phyloP scores from a whole-genome alignment of 37 sponge, comb jelly and placozoan species.

The Axinella damicornis region DNA sequence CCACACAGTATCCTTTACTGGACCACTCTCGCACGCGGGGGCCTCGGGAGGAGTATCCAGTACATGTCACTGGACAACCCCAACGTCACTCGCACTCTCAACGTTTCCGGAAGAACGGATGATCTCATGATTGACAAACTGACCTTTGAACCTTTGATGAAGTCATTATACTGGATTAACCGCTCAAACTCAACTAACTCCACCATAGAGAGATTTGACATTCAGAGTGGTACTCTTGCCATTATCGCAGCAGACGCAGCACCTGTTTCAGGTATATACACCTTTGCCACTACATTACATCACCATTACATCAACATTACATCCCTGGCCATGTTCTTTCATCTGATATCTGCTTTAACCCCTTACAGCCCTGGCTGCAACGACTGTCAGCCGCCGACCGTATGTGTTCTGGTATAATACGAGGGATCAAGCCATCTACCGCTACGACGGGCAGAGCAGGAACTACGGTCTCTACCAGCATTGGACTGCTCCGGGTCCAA shows the following conservation, averaged over 20 bases:
- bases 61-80: neutral
- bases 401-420: conserved; percentile 39
- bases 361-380: conserved; percentile 4
- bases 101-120: neutral
- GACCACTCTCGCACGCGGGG: neutral
- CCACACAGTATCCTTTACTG: neutral
- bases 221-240: neutral
- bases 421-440: conserved; percentile 3
- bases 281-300: too few species aligned
- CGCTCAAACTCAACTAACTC: neutral
- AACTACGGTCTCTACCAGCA: neutral
- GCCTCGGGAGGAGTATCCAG: neutral
- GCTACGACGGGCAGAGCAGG: neutral
- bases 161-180: neutral
- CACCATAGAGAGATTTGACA: neutral
- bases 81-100: neutral
- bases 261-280: too few species aligned
- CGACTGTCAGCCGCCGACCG: neutral
- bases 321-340: too few species aligned
- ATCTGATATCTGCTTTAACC: too few species aligned
- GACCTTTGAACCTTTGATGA: neutral
- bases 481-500: neutral
- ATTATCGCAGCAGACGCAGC: too few species aligned
- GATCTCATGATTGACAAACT: neutral
- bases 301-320: too few species aligned